Evolutionary conservation across 2,888 invertebrate species (phyloP).

Genomic region (Gortyna flavago): DNA sequence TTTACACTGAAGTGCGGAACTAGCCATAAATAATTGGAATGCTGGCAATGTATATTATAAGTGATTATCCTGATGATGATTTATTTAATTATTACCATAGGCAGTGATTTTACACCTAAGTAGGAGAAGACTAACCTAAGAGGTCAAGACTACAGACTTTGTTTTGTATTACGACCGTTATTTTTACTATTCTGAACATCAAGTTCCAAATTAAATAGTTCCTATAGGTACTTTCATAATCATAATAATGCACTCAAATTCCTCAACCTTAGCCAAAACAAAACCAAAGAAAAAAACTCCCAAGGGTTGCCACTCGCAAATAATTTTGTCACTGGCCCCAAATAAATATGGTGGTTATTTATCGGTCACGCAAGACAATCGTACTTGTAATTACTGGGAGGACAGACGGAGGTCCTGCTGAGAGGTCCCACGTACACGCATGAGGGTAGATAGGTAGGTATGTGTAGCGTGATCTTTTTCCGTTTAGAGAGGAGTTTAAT

Average conservation of each 20-base stretch:
- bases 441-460: conserved; percentile 27
- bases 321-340: conserved; percentile 73
- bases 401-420: conserved; percentile 72
- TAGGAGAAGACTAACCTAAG: no score
- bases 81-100: neutral
- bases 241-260: neutral
- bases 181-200: neutral
- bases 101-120: no score
- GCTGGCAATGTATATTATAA: neutral
- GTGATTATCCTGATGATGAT: neutral
- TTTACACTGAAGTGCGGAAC: neutral
- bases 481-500: conserved; percentile 26
- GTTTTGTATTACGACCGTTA: neutral
- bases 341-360: conserved; percentile 78
- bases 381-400: conserved; percentile 82
- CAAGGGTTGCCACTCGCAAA: conserved; percentile 60
- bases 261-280: conserved; percentile 6
- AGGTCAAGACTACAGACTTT: no score
- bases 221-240: neutral
- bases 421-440: conserved; percentile 61
- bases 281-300: conserved; percentile 37
- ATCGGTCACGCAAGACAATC: conserved; percentile 76
- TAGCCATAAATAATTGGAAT: neutral
- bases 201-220: neutral
- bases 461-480: conserved; percentile 34